Evolutionary conservation across 2,888 invertebrate species (phyloP), one percentile per base, ranked within the genome.

Genomic region (Hydrotaea diabolus): DNA sequence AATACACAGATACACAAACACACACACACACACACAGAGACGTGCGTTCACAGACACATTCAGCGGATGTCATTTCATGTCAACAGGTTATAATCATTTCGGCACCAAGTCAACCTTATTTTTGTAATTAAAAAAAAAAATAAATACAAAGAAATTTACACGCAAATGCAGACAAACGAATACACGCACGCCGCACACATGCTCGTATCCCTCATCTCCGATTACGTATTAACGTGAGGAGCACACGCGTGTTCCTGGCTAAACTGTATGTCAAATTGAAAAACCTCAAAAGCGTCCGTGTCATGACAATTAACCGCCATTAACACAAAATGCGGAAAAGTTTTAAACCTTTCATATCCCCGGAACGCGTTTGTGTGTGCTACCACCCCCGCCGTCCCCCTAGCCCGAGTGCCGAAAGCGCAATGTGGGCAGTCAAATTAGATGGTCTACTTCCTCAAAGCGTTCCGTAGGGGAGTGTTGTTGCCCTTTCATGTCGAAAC

Each of bases 41-140:
- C 7, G 7, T 31, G n/a, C n/a, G n/a, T n/a, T n/a, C n/a, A n/a
- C n/a, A n/a, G n/a, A n/a, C n/a, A n/a, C n/a, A n/a, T n/a, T 17
- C 17, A 17, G 19, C 19, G 19, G 19, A 17, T 55, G 15, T 7
- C 19, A 71, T 84, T 31, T 79, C 85, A 80, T 85, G 85, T 57
- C 81, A 82, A 79, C 79, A 77, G 55, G 85, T 79, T 55, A 79
- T 85, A 82, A 85, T 46, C 13, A 36, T 69, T 79, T 66, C n/a
- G 15, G 73, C 13, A 59, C 69, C 66, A 72, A 59, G 53, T 53
- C 66, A 71, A 62, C 43, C 75, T 71, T 71, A 81, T 81, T 84
- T 76, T 1, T 9, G 19, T 49, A 77, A 53, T 49, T 55, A 76
- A 57, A 75, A 57, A n/a, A 7, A 43, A 13, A 57, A n/a, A 7